phyloP scores from a whole-genome alignment of 2,113 vertebrate species.

The Alethe castanea region DNA sequence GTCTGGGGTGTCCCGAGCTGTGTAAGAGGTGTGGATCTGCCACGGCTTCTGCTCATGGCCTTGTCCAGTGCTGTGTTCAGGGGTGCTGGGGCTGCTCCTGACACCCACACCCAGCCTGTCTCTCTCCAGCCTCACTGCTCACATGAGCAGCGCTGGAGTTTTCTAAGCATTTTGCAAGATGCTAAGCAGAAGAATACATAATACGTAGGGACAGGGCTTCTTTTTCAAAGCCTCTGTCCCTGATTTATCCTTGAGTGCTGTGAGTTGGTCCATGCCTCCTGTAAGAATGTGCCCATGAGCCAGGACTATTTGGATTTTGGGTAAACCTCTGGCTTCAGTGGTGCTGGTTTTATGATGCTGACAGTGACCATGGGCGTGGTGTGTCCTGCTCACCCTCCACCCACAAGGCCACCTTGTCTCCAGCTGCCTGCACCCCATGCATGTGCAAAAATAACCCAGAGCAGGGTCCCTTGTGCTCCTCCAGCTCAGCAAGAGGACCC shows the following conservation, averaged over 20 bases:
- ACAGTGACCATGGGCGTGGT: fast-evolving
- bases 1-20: fast-evolving
- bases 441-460: background rate
- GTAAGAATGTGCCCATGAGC: fast-evolving
- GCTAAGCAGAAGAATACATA: background rate
- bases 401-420: background rate
- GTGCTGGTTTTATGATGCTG: fast-evolving
- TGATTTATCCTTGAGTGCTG: background rate
- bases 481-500: background rate
- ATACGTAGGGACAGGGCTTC: fast-evolving
- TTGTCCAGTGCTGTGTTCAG: background rate
- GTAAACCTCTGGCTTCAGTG: background rate
- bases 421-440: background rate
- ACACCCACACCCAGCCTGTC: background rate
- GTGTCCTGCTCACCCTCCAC: background rate
- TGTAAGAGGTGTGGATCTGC: background rate
- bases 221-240: background rate
- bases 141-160: fast-evolving
- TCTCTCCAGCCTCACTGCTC: background rate
- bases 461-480: background rate
- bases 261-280: fast-evolving
- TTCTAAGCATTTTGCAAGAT: background rate
- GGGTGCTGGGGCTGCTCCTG: background rate
- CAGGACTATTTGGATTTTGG: background rate
- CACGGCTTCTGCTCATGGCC: fast-evolving